Evolutionary conservation across 2,113 vertebrate genomes (phyloP), one percentile per base, ranked within the genome.

Genomic region (Leptosomus discolor): DNA sequence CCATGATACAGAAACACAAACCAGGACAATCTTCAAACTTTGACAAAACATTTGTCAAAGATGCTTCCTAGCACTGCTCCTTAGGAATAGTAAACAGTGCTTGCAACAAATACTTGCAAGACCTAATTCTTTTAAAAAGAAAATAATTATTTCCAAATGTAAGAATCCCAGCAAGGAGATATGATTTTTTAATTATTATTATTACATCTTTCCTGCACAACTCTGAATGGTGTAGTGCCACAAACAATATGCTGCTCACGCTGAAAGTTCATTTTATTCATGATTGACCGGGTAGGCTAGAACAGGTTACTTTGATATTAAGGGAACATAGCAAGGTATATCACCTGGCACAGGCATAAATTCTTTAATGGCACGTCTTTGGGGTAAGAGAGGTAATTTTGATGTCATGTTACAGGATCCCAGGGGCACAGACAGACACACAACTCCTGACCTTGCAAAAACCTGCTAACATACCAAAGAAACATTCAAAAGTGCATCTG

Each of bases 71-170:
- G 21, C 27, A 53, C 46, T 36, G 2, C 24, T 94, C 15, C 43
- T 75, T 32, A 46, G 37, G 12, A 90, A 34, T 36, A 74, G 34
- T 19, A 73, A 89, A 48, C 6, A 39, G 11, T 4, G 3, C 61
- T 93, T 56, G 24, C 26, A 24, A 76, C 29, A 82, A 76, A 41
- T 30, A 50, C 9, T 60, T 7, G 1, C 43, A 75, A 29, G 36
- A 16, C 1, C 2, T 36, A 57, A 63, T 34, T 36, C 0, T 57
- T 70, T 57, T 21, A 4, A 41, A 43, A 43, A 53, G 1, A 43
- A 84, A 46, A n/a, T 1, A 8, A 17, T 1, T 23, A 12, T 65
- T 79, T 51, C 36, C 45, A 41, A 69, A 27, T 39, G 4, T 30
- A 53, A 63, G 27, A 70, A 54, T 22, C 20, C 21, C 30, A 80